Conservation (phyloP, 2,113 vertebrate genomes). For the Pygoscelis adeliae region DNA sequence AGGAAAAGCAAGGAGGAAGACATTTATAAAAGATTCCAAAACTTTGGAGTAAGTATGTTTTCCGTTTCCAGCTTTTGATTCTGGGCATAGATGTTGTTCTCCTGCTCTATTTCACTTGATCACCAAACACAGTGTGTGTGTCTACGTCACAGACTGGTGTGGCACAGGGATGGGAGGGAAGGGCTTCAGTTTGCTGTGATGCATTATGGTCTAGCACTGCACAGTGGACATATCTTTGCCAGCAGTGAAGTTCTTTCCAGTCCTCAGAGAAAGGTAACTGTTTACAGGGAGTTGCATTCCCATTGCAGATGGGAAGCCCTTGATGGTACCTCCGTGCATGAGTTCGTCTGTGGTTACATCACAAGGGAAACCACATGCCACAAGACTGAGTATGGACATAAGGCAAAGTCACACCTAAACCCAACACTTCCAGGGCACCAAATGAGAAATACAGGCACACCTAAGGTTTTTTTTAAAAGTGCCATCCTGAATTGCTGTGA, state of each 20-base stretch:
- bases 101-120: background rate
- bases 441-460: background rate
- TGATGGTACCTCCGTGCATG: accelerated
- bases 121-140: background rate
- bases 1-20: background rate
- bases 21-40: background rate
- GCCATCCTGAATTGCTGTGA: background rate
- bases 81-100: background rate
- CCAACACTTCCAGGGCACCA: background rate
- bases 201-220: background rate
- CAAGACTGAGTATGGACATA: background rate
- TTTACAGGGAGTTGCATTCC: background rate
- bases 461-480: background rate
- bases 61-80: background rate
- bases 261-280: background rate
- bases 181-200: background rate
- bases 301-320: background rate
- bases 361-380: background rate
- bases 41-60: background rate
- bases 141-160: accelerated
- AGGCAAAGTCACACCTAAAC: background rate
- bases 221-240: background rate
- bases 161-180: background rate
- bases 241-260: background rate
- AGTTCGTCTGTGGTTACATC: background rate